These are phyloP conservation scores for Macrostomum cliftonense DNA, from an alignment of 2,888 invertebrate species.

Conservation along the genomic window DNA sequence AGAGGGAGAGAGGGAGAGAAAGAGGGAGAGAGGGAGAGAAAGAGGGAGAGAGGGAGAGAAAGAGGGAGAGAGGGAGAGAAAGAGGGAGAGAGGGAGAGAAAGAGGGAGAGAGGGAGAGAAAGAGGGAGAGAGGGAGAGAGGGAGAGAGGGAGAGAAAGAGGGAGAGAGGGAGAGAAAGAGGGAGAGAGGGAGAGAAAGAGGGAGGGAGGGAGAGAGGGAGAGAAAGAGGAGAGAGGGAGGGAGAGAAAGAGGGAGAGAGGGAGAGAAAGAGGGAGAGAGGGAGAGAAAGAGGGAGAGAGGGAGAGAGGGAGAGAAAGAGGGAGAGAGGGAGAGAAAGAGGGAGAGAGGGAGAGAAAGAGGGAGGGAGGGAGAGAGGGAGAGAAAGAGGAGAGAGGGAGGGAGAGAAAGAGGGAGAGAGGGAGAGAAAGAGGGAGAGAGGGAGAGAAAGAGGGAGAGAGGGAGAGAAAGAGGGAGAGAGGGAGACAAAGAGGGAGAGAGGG, in stretches of 20 bases:
- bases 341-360: neutral
- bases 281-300: too few relatives aligned
- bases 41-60: neutral
- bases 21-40: neutral
- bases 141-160: too few relatives aligned
- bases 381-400: neutral
- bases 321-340: neutral
- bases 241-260: too few relatives aligned
- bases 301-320: too few relatives aligned
- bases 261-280: too few relatives aligned
- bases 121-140: neutral
- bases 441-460: too few relatives aligned
- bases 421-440: neutral
- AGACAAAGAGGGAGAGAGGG: neutral
- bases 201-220: neutral
- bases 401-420: neutral
- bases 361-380: neutral
- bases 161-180: too few relatives aligned
- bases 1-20: conserved; percentile 3
- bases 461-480: too few relatives aligned
- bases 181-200: neutral
- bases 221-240: neutral
- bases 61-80: neutral
- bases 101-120: neutral
- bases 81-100: conserved; percentile 4